A percentile compares a stretch with the other conserved stretches of the same genome.
phyloP scores from a whole-genome alignment of 2,888 invertebrate species.

The Epinotia demarniana region DNA sequence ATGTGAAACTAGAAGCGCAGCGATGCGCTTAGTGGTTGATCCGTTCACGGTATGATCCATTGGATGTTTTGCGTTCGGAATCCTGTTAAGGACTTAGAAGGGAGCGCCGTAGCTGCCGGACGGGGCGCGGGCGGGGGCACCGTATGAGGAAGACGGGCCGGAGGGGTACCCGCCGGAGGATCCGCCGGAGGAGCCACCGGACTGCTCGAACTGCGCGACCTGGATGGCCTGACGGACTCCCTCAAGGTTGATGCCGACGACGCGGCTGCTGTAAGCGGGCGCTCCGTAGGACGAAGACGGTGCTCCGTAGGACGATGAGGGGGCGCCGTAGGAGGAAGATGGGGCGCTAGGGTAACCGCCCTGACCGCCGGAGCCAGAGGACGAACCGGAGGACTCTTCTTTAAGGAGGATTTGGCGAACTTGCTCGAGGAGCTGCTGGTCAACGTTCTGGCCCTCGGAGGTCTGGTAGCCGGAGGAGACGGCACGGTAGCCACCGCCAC shows the following conservation, averaged over 20 bases:
- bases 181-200: slow-evolving; percentile 69
- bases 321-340: slow-evolving; percentile 87
- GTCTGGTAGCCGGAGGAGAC: slow-evolving; percentile 92
- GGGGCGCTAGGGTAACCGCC: slow-evolving; percentile 83
- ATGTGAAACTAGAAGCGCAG: slow-evolving; percentile 39
- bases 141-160: slow-evolving; percentile 85
- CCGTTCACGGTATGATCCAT: slow-evolving; percentile 37
- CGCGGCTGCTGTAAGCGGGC: slow-evolving; percentile 86
- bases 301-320: slow-evolving; percentile 88
- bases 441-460: slow-evolving; percentile 93
- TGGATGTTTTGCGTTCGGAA: slow-evolving; percentile 52
- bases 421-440: slow-evolving; percentile 91
- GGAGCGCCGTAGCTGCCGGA: slow-evolving; percentile 90
- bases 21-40: slow-evolving; percentile 17
- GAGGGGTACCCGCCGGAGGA: slow-evolving; percentile 70
- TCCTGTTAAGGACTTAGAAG: slow-evolving; percentile 70
- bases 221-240: slow-evolving; percentile 94
- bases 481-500: slow-evolving; percentile 89
- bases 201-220: slow-evolving; percentile 93
- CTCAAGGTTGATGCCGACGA: slow-evolving; percentile 93
- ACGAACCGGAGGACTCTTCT: slow-evolving; percentile 88
- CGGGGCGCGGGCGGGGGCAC: slow-evolving; percentile 84
- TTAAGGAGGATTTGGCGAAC: slow-evolving; percentile 93
- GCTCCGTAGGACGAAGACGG: slow-evolving; percentile 84
- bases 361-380: slow-evolving; percentile 71